phyloP scores from a whole-genome alignment of 2,888 invertebrate species.

The Conomelus anceps region DNA sequence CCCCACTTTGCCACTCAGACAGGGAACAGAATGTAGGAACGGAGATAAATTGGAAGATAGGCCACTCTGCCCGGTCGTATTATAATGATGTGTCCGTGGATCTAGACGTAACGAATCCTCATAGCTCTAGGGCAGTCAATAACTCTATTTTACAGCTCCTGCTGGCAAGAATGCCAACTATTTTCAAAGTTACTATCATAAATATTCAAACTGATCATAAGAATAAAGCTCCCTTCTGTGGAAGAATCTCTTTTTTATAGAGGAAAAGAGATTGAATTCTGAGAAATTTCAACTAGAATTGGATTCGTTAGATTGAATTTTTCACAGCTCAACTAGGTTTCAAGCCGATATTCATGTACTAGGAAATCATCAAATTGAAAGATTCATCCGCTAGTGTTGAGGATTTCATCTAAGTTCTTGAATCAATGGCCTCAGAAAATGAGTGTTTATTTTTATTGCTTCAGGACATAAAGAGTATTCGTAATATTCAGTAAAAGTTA shows the following conservation, averaged over 20 bases:
- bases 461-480: no score
- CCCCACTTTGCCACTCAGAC: neutral
- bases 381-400: no score
- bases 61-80: neutral
- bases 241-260: neutral
- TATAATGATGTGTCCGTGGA: neutral
- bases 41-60: neutral
- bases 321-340: no score
- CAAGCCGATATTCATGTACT: no score
- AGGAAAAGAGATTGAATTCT: neutral
- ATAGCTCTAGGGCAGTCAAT: neutral
- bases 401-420: no score
- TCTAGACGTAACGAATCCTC: neutral
- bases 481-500: no score
- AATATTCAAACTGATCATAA: neutral
- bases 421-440: no score
- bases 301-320: no score
- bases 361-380: no score
- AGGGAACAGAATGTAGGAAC: neutral
- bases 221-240: neutral
- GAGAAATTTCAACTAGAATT: no score
- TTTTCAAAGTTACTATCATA: neutral
- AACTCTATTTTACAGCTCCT: neutral
- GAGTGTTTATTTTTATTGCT: no score
- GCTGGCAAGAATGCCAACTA: neutral